Base-by-base conservation (phyloP, 2,113 vertebrate genomes). In the Ursus arctos region DNA sequence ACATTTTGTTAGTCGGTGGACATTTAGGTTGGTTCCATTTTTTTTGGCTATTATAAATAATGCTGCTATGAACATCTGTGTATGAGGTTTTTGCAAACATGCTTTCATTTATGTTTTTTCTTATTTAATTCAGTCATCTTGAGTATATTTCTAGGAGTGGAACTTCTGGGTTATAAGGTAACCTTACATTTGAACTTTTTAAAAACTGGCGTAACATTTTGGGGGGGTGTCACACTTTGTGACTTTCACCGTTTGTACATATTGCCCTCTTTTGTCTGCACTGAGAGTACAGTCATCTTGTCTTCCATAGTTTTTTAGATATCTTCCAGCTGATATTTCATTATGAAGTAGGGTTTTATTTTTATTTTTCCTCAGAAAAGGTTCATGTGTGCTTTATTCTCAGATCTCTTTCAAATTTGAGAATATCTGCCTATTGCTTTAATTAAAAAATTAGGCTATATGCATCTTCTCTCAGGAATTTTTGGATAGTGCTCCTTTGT, bases 31-130 rank as follows among this genome's bases (percentile, higher is more conserved):
- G 31, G n/a, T 28, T 63, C 13, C 28, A 47, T 26, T 57, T 80
- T 80, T 94, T 94, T 28, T 28, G 24, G 10, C 21, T n/a, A 4
- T 53, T 84, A 24, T 47, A 49, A 28, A 21, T 47, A 81, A 53
- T 7, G n/a, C 18, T 81, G 0, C 53, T 59, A 1, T 80, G 61
- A 57, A 77, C 74, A 59, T 22, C 26, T 2, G 7, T 10, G 36
- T 67, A 24, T 40, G 26, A 55, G n/a, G 21, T 9, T 79, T 93
- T 88, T 69, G 15, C 88, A 31, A 49, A 63, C 10, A 21, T 4
- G 6, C 71, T 93, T 93, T 92, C 28, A 49, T 43, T 88, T 94
- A 57, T 77, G 28, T 95, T 59, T n/a, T 69, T n/a, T 69, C 67
- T 36, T 69, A 36, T 36, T 36, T 21, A 69, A 69, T 91, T 86